Base-by-base conservation (phyloP, 2,888 invertebrate species). In the Drosophila bunnanda region DNA sequence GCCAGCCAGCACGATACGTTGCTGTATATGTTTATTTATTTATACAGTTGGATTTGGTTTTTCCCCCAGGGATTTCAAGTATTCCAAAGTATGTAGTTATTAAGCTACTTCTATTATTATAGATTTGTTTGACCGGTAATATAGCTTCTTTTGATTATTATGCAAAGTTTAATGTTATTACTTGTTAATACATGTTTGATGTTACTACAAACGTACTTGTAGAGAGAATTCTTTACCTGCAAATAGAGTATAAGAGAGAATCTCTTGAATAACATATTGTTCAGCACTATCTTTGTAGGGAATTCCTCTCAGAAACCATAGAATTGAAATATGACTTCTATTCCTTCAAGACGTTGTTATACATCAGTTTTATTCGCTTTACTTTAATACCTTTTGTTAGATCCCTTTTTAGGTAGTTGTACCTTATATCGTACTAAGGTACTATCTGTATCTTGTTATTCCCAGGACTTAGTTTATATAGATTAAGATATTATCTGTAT, bases 1-100 rank as follows among this genome's bases (percentile, higher is more conserved):
- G 32, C 48, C 48, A 54, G 28, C n/a, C 39, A 60, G 32, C 20
- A 50, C 50, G 32, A 32, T 30, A 48, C 30, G 30, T 13, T 50
- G 7, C 9, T 30, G 30, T 20, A 7, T 46, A 20, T 20, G 20
- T 50, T 50, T 50, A 32, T 32, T 32, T 60, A 39, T 60, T 60
- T 60, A 60, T 32, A 59, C 59, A 60, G 60, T 59, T 60, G 59
- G 30, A 17, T 32, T 30, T 30, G 59, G 59, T 30, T 13, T 58
- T 54, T 39, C 22, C 39, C 39, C n/a, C 60, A 39, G 30, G 39
- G 30, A 39, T 13, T 32, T 59, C 20, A 22, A 15, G 58, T 39
- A 30, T 30, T 59, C 8, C 12, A 20, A 55, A 22, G 13, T 53
- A n/a, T 9, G 32, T 22, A n/a, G n/a, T 34, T 46, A 28, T 30